Conservation (phyloP, 2,888 invertebrate genomes). For the Vannuccia rotundouncinata region DNA sequence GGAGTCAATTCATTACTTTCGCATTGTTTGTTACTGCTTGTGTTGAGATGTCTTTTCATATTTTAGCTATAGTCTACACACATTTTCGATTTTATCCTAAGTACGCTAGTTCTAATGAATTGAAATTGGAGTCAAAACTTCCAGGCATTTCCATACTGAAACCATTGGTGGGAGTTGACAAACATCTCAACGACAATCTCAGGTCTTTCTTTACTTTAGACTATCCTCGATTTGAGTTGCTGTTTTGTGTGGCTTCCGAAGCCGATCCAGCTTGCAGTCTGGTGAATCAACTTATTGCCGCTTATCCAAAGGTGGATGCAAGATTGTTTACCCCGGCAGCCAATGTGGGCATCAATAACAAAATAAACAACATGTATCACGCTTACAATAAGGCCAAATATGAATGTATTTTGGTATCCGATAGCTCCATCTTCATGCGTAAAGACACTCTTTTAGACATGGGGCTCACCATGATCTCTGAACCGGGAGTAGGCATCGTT, state of each 20-base stretch:
- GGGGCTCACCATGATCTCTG: conserved; percentile 73
- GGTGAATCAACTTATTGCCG: conserved; percentile 71
- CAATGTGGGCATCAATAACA: conserved; percentile 90
- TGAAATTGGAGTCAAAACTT: not conserved
- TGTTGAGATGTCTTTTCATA: too few relatives aligned
- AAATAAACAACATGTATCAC: conserved; percentile 97
- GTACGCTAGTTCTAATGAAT: not conserved
- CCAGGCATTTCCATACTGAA: conserved; percentile 80
- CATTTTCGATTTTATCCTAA: not conserved
- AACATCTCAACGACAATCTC: conserved; percentile 77
- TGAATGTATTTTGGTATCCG: conserved; percentile 83
- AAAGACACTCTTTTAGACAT: conserved; percentile 88
- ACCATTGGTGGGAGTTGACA: conserved; percentile 84
- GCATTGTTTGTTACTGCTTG: too few relatives aligned
- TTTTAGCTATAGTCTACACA: not conserved
- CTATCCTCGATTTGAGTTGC: conserved; percentile 80
- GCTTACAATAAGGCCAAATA: conserved; percentile 83
- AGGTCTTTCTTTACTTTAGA: conserved; percentile 90
- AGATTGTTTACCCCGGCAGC: conserved; percentile 72
- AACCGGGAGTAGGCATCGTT: conserved; percentile 78
- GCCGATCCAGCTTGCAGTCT: conserved; percentile 77
- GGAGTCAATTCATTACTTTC: too few relatives aligned
- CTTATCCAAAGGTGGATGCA: conserved; percentile 76
- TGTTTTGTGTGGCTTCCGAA: conserved; percentile 86
- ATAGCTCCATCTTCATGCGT: conserved; percentile 83